These are phyloP conservation scores for Magallana ariakensis DNA, from an alignment of 1,140 invertebrate species.

Conservation along the genomic window DNA sequence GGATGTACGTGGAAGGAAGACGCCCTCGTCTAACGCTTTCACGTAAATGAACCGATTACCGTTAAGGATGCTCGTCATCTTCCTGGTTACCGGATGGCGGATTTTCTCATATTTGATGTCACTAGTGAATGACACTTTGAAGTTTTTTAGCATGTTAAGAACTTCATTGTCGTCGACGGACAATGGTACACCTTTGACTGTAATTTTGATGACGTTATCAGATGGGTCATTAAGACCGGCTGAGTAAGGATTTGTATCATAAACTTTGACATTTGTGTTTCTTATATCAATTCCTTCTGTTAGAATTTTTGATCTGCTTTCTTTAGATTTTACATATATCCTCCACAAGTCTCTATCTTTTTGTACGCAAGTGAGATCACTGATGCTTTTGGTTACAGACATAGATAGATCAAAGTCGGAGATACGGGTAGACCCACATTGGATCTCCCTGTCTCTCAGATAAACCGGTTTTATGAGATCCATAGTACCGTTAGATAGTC, in stretches of 20 bases:
- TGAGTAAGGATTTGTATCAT: constrained; percentile 3
- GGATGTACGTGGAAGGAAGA: not conserved
- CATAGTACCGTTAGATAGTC: not conserved
- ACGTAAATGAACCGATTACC: not conserved
- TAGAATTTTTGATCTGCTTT: not conserved
- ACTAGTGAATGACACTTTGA: not conserved
- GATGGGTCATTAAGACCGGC: no score
- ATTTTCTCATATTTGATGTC: no score
- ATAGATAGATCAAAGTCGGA: not conserved
- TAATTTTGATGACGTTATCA: no score
- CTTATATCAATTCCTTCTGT: not conserved
- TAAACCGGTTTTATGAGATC: constrained; percentile 1
- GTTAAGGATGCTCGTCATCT: constrained; percentile 1
- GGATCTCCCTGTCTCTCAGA: not conserved
- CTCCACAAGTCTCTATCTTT: not conserved
- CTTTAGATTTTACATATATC: not conserved
- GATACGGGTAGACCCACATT: not conserved
- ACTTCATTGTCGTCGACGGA: no score
- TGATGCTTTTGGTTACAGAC: constrained; percentile 1
- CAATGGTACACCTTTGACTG: not conserved
- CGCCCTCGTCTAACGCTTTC: not conserved
- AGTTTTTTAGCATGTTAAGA: not conserved
- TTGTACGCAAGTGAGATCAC: not conserved
- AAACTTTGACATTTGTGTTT: constrained; percentile 4
- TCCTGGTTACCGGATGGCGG: not conserved